Base-by-base conservation (phyloP, 2,888 invertebrate species). In the Synergus japonicus region DNA sequence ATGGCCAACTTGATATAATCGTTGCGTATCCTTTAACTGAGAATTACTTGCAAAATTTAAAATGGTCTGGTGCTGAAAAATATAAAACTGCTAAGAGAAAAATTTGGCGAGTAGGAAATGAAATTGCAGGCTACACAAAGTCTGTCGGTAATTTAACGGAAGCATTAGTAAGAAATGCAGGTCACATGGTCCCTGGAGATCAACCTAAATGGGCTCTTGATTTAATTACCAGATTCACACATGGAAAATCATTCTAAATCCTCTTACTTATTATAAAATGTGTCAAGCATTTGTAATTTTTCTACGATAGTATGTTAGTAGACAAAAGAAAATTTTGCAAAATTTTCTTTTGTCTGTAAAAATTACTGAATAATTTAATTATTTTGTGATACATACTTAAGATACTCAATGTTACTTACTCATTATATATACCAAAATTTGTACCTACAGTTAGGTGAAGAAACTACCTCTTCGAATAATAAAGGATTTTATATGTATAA, bases 1-100 rank as follows among this genome's bases (percentile, higher is more conserved):
- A 96, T 89, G 98, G 98, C 0, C 98, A 98, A 89, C 91, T 98
- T 83, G 98, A 98, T 91, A 96, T 98, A 15, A 97, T 98, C 83
- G 97, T 98, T 0, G 97, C 97, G 0, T 97, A 97, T 92, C 97
- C 97, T 0, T 90, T 97, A 76, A 98, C 98, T 0, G 94, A 96
- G 29, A 96, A 96, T 89, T 97, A 96, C 91, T 92, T 98, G 46
- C 93, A 94, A 83, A 90, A 92, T n/a, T 85, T 94, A 1, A 83
- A 91, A 10, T 94, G 94, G 94, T 79, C 89, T 7, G 92, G 92
- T 4, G 90, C 91, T 0, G 89, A 91, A 0, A 89, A 91, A 8
- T 94, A 93, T 85, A 90, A 91, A 82, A 89, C 83, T 37, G 91
- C 93, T 0, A 76, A 79, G 3, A 88, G 93, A 49, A 90, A 89